Conservation (phyloP, 1,140 invertebrate species). For the Platyscapa corneri region DNA sequence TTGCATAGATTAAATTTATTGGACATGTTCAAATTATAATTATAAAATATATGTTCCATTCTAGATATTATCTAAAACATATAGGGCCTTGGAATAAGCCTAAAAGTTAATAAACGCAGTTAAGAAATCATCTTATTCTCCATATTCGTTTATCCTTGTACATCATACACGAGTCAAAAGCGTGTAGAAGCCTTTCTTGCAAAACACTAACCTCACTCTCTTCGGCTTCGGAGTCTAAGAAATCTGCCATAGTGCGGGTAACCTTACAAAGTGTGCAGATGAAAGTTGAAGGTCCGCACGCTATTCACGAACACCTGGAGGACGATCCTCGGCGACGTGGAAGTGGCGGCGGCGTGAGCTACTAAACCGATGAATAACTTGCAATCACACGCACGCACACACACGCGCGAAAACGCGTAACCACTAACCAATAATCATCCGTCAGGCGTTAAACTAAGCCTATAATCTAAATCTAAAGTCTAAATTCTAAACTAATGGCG, state of each 20-base stretch:
- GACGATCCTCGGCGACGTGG: not conserved
- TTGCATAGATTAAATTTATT: not conserved
- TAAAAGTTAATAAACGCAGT: constrained; percentile 18
- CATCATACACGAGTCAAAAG: not conserved
- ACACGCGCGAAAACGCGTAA: not conserved
- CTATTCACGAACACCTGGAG: not conserved
- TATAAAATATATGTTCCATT: too few relatives aligned
- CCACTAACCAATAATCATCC: not conserved
- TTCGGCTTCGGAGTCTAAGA: constrained; percentile 88
- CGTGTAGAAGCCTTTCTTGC: not conserved
- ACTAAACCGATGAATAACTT: not conserved
- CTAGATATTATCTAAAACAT: too few relatives aligned
- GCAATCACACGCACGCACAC: not conserved
- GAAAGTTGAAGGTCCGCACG: not conserved
- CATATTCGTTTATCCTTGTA: not conserved
- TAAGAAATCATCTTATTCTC: not conserved
- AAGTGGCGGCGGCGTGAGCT: not conserved
- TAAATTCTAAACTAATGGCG: too few relatives aligned
- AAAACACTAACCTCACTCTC: constrained; percentile 82
- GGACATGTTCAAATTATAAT: too few relatives aligned
- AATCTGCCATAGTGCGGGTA: constrained; percentile 77
- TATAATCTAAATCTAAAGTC: too few relatives aligned
- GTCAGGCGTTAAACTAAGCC: not conserved
- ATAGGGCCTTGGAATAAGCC: not conserved
- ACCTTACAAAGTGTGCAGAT: not conserved